Percentiles rank a stretch among this genome's conserved stretches.
Evolutionary conservation across 64 coral and sea anemone species (phyloP).

Genomic region (Pachyseris speciosa): DNA sequence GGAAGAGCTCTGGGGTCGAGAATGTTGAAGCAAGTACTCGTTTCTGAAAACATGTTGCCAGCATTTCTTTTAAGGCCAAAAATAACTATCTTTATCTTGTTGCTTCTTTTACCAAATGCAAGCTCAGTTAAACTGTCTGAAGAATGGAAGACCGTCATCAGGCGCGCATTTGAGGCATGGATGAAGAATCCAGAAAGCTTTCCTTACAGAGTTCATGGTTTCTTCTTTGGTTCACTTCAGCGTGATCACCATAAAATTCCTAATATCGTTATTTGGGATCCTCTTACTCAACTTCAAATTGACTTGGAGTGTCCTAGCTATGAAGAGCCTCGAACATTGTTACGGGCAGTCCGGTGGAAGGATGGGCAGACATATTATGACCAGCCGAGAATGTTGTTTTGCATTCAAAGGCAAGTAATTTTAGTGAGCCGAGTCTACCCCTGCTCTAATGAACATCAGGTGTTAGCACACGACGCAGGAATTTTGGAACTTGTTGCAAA

Average conservation of each 20-base stretch:
- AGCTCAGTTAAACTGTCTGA: neutral
- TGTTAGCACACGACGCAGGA: slow-evolving; percentile 39
- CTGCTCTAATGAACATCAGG: slow-evolving; percentile 11
- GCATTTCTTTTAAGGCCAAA: neutral
- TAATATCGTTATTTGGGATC: neutral
- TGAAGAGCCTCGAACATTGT: neutral
- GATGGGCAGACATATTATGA: slow-evolving; percentile 6
- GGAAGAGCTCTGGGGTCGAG: no score
- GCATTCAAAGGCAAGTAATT: slow-evolving; percentile 8
- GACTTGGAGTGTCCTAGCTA: neutral
- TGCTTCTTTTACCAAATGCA: neutral
- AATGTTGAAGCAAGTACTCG: neutral
- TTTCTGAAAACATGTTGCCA: neutral
- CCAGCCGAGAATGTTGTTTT: slow-evolving; percentile 10
- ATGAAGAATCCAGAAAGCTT: neutral
- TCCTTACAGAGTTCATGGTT: neutral
- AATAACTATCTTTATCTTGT: neutral
- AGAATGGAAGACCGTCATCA: neutral
- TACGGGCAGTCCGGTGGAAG: slow-evolving; percentile 9
- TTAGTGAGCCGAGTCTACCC: slow-evolving; percentile 37
- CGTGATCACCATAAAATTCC: neutral
- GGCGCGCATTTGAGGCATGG: no score
- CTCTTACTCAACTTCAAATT: slow-evolving; percentile 2
- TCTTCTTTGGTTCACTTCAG: neutral
- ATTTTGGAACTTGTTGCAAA: neutral